These are phyloP conservation scores for Acleris sparsana DNA, from an alignment of 2,888 invertebrate species.

Conservation along the genomic window DNA sequence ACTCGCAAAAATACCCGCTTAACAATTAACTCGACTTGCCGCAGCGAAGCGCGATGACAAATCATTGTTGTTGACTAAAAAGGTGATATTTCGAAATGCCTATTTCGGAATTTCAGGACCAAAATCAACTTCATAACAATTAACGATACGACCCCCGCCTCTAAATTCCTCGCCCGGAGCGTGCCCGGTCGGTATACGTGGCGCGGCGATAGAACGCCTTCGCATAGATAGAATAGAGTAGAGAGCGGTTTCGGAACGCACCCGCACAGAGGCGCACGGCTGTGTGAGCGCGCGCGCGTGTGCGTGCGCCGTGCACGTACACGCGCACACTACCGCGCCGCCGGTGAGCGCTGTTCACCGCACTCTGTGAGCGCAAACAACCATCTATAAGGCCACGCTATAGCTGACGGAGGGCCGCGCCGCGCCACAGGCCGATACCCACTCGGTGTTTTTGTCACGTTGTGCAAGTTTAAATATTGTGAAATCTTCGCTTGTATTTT, in stretches of 20 bases:
- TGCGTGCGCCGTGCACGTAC: slow-evolving; percentile 53
- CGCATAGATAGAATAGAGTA: slow-evolving; percentile 84
- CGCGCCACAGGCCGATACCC: slow-evolving; percentile 69
- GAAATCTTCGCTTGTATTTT: background rate
- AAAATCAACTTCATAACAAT: slow-evolving; percentile 84
- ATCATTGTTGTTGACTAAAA: slow-evolving; percentile 62
- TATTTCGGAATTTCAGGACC: slow-evolving; percentile 83
- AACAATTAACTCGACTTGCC: slow-evolving; percentile 44
- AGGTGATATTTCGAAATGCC: slow-evolving; percentile 81
- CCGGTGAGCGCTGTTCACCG: slow-evolving; percentile 84
- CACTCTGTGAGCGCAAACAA: slow-evolving; percentile 85
- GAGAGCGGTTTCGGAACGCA: slow-evolving; percentile 84
- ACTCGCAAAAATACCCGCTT: slow-evolving; percentile 42
- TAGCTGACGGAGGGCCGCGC: slow-evolving; percentile 79
- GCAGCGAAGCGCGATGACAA: slow-evolving; percentile 41
- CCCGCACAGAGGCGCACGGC: slow-evolving; percentile 60
- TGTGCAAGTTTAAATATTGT: slow-evolving; percentile 34
- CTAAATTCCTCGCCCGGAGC: slow-evolving; percentile 84
- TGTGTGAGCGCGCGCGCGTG: slow-evolving; percentile 58
- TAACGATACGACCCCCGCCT: slow-evolving; percentile 84
- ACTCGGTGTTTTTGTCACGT: slow-evolving; percentile 52
- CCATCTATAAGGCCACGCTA: slow-evolving; percentile 85
- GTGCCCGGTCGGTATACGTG: slow-evolving; percentile 82
- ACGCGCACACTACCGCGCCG: slow-evolving; percentile 69
- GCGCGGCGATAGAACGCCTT: slow-evolving; percentile 79